A percentile compares a stretch with the other conserved stretches of the same genome.
phyloP scores from a whole-genome alignment of 2,888 invertebrate genomes.

The Phymatocera aterrima region DNA sequence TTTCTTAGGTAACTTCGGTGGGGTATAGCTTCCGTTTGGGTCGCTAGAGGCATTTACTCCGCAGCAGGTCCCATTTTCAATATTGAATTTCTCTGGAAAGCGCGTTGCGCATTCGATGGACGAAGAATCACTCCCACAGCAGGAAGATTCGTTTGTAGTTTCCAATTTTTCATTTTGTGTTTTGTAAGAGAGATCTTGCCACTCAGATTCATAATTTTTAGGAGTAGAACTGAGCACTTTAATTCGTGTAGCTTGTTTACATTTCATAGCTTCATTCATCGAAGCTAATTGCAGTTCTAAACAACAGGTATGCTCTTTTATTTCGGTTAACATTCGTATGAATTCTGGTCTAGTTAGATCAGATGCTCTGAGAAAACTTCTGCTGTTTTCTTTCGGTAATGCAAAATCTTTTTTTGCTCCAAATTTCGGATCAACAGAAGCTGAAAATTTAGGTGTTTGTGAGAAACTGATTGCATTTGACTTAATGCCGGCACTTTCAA shows the following conservation, averaged over 20 bases:
- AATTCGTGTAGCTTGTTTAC: slow-evolving; percentile 30
- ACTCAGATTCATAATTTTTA: neutral
- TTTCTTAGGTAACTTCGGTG: neutral
- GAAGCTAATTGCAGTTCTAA: slow-evolving; percentile 54
- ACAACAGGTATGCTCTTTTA: slow-evolving; percentile 55
- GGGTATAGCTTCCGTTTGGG: neutral
- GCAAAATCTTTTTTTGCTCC: neutral
- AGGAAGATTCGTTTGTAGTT: neutral
- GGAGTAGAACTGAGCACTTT: neutral
- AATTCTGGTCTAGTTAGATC: slow-evolving; percentile 54
- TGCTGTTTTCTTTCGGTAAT: neutral
- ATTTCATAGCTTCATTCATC: slow-evolving; percentile 53
- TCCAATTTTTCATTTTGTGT: neutral
- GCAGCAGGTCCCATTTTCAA: neutral
- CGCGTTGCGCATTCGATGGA: neutral
- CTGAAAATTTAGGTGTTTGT: neutral
- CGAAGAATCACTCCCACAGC: neutral
- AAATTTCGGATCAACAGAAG: neutral
- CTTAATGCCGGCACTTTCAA: neutral
- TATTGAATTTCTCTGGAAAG: neutral
- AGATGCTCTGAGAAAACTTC: slow-evolving; percentile 20
- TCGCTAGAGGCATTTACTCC: neutral
- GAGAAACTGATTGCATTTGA: neutral
- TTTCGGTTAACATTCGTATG: slow-evolving; percentile 54
- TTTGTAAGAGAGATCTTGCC: neutral